A percentile compares a stretch with the other conserved stretches of the same genome.
Evolutionary conservation across 2,888 invertebrate genomes (phyloP).

Genomic region (Desoria tigrina): DNA sequence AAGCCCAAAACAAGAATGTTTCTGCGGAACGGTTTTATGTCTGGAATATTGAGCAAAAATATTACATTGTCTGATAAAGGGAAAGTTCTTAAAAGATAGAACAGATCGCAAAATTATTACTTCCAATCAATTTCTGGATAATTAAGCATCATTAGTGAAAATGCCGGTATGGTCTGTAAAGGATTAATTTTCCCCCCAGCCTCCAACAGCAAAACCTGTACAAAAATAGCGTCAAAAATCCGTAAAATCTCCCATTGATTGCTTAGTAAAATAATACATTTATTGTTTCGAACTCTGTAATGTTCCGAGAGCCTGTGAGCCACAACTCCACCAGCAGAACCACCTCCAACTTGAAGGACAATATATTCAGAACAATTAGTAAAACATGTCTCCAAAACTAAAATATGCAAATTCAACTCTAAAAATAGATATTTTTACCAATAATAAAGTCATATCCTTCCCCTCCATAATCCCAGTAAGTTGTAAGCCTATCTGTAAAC

Average conservation of each 20-base stretch:
- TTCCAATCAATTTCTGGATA: constrained; percentile 45
- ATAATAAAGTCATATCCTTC: constrained; percentile 46
- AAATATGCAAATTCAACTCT: constrained; percentile 12
- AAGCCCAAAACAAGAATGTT: constrained; percentile 28
- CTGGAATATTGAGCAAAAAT: background rate
- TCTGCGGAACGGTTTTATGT: constrained; percentile 35
- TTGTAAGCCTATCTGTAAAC: constrained; percentile 41
- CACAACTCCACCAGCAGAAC: constrained; percentile 39
- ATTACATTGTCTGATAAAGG: too few species aligned
- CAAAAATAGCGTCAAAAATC: background rate
- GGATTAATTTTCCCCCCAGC: constrained; percentile 46
- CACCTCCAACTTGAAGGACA: constrained; percentile 33
- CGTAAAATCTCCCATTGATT: background rate
- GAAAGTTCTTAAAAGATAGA: background rate
- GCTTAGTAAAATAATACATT: background rate
- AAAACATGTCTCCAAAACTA: background rate
- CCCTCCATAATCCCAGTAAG: constrained; percentile 42
- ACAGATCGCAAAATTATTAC: background rate
- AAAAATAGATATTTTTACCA: constrained; percentile 21
- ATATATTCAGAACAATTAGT: constrained; percentile 6
- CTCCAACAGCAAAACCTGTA: constrained; percentile 39
- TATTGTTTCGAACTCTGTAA: background rate
- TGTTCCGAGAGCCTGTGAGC: constrained; percentile 33
- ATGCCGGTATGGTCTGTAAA: constrained; percentile 44
- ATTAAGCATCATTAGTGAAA: constrained; percentile 46